Conservation (phyloP, 2,113 vertebrate genomes). For the Raja brachyura region DNA sequence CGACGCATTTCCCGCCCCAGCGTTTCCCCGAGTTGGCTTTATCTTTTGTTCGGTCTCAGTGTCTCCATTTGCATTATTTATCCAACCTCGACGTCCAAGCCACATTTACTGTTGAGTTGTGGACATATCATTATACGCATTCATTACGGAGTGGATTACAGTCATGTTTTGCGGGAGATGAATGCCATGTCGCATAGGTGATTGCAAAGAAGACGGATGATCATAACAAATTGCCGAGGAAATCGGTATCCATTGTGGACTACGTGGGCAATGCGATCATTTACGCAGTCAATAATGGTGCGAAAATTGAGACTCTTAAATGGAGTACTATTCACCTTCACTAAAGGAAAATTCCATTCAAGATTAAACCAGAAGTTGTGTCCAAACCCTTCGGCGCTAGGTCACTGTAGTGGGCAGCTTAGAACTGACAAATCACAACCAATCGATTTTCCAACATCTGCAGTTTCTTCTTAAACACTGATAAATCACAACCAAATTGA, state of each 20-base stretch:
- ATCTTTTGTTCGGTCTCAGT: not conserved
- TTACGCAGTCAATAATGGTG: not conserved
- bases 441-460: too few relatives aligned
- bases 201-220: constrained; percentile 9
- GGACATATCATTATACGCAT: not conserved
- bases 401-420: not conserved
- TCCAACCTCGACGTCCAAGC: not conserved
- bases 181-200: not conserved
- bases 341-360: not conserved
- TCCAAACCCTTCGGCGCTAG: not conserved
- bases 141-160: not conserved
- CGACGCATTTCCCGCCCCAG: too few relatives aligned
- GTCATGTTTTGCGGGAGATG: not conserved
- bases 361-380: not conserved
- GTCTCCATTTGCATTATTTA: not conserved
- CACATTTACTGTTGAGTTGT: not conserved
- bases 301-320: not conserved
- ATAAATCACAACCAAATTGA: not conserved
- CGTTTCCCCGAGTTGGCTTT: not conserved
- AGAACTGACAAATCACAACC: not conserved
- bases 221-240: not conserved
- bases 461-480: too few relatives aligned
- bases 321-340: not conserved
- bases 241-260: not conserved
- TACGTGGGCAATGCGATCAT: not conserved